These are phyloP conservation scores for Pachyuromys duprasi DNA, from an alignment of 2,797 vertebrate genomes.

Conservation along the genomic window DNA sequence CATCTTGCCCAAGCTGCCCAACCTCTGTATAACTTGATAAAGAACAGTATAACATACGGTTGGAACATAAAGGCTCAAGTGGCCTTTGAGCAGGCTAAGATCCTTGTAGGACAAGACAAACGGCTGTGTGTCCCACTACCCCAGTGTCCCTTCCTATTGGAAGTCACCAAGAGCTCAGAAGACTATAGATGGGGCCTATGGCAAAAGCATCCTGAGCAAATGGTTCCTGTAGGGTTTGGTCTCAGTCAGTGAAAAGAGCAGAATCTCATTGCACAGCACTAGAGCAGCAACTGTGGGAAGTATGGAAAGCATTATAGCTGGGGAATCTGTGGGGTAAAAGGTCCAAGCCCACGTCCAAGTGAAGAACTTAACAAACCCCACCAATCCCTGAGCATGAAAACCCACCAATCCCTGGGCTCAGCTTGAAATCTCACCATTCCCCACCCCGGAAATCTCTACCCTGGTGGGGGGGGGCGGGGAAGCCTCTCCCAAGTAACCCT, in stretches of 20 bases:
- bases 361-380: neutral
- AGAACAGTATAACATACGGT: neutral
- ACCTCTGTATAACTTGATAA: neutral
- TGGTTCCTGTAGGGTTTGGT: neutral
- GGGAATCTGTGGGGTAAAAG: neutral
- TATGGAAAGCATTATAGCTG: too few species aligned
- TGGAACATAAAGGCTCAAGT: neutral
- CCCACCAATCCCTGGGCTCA: neutral
- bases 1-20: neutral
- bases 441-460: neutral
- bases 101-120: neutral
- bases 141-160: neutral
- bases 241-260: neutral
- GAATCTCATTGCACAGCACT: neutral
- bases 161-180: neutral
- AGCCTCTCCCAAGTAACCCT: neutral
- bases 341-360: neutral
- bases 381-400: neutral
- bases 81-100: neutral
- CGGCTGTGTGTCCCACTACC: neutral
- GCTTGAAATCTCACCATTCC: neutral
- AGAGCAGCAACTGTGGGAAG: too few species aligned
- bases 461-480: too few species aligned
- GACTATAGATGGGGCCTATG: neutral
- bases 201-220: neutral